These are phyloP conservation scores for Tonatia bakeri DNA, from an alignment of 2,113 vertebrate species.

Conservation along the genomic window DNA sequence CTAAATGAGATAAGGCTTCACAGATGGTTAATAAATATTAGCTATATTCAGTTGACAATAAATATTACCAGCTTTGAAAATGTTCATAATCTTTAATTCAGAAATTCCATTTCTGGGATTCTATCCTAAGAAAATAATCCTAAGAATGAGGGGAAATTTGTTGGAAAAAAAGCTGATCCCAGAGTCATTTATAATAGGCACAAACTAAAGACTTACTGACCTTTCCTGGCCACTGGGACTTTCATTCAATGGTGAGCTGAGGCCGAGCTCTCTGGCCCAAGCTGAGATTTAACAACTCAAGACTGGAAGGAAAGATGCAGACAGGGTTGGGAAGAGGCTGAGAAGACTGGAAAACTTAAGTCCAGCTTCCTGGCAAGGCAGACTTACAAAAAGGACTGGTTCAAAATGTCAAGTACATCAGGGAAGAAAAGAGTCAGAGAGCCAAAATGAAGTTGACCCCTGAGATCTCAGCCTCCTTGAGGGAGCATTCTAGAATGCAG, in stretches of 20 bases:
- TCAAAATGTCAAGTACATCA: conserved; percentile 43
- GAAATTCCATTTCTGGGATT: conserved; percentile 42
- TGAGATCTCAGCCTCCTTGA: not conserved
- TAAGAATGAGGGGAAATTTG: not conserved
- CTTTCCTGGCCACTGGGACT: not conserved
- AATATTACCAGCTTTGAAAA: conserved; percentile 45
- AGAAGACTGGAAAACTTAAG: not conserved
- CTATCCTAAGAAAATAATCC: conserved; percentile 46
- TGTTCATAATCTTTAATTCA: conserved; percentile 17
- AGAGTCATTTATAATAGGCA: conserved; percentile 25
- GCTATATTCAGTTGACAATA: not conserved
- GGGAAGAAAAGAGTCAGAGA: conserved; percentile 13
- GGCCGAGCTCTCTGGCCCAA: not conserved
- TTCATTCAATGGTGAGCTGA: not conserved
- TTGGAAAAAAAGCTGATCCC: not conserved
- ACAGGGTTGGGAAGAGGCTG: not conserved
- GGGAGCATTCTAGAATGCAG: conserved; percentile 53
- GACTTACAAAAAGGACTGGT: conserved; percentile 10
- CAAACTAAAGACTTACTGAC: not conserved
- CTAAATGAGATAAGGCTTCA: conserved; percentile 13
- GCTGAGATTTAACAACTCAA: not conserved
- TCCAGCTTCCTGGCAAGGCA: conserved; percentile 39
- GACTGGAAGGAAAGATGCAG: not conserved
- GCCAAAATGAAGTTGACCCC: conserved; percentile 52
- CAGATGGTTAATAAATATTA: conserved; percentile 5